Evolutionary conservation across 2,113 vertebrate species (phyloP).

Genomic region (Scomber japonicus): DNA sequence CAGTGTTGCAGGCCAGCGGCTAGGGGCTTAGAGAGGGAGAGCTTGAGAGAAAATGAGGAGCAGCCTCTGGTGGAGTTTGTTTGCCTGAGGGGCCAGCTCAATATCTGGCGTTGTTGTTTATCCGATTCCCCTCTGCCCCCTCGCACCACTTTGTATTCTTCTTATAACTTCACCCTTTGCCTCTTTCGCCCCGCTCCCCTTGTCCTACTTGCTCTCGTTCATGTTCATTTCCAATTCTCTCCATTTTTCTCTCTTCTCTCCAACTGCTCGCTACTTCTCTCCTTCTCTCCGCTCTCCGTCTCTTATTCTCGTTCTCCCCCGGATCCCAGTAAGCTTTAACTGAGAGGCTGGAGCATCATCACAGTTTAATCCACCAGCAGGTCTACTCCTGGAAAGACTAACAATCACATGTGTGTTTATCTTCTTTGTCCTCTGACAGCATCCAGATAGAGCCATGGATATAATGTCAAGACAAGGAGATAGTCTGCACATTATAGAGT

Average conservation of each 20-base stretch:
- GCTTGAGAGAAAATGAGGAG: constrained; percentile 61
- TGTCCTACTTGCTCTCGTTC: constrained; percentile 18
- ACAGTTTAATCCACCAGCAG: constrained; percentile 33
- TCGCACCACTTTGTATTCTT: constrained; percentile 37
- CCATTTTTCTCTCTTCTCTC: constrained; percentile 12
- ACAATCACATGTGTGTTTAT: constrained; percentile 43
- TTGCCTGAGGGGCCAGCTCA: constrained; percentile 60
- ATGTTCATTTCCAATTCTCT: constrained; percentile 21
- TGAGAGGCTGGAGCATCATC: constrained; percentile 31
- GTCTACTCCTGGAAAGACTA: constrained; percentile 21
- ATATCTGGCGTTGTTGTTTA: constrained; percentile 59
- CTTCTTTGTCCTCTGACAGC: constrained; percentile 24
- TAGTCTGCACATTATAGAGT: background rate
- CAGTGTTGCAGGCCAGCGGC: constrained; percentile 42
- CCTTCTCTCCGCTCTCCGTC: background rate
- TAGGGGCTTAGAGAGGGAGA: constrained; percentile 37
- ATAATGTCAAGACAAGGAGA: constrained; percentile 13
- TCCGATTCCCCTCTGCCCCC: constrained; percentile 38
- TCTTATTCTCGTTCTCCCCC: background rate
- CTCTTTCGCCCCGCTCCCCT: constrained; percentile 13
- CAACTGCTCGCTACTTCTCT: background rate
- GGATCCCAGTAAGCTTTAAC: constrained; percentile 27
- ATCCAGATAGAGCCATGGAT: constrained; percentile 14
- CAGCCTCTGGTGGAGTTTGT: constrained; percentile 56
- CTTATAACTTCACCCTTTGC: constrained; percentile 32